Conservation (phyloP, 23 tunicate species). For the Clavelina lepadiformis region DNA sequence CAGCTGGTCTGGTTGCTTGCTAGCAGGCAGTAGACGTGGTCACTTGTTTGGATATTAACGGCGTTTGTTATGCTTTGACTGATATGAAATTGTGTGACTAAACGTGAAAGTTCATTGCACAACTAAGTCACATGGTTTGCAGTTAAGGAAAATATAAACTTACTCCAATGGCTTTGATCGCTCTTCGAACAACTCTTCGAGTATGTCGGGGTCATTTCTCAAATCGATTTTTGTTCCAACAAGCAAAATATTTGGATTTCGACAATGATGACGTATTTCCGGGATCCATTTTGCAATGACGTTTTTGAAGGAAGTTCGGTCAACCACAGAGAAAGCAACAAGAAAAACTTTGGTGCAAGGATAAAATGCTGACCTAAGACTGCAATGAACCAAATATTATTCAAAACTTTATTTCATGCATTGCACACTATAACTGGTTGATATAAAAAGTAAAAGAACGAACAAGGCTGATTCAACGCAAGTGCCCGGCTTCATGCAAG, state of each 20-base stretch:
- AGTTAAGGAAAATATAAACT: background rate
- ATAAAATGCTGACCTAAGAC: background rate
- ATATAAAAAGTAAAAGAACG: too few relatives aligned
- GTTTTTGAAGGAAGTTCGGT: background rate
- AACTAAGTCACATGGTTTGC: background rate
- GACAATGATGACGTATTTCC: slow-evolving; percentile 1
- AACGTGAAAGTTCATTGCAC: background rate
- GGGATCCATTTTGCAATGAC: background rate
- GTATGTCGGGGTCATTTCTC: background rate
- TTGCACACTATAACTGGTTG: too few relatives aligned
- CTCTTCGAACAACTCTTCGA: background rate
- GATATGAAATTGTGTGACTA: background rate
- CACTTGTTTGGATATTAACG: too few relatives aligned
- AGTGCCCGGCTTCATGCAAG: too few relatives aligned
- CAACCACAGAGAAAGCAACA: background rate
- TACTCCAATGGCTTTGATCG: background rate
- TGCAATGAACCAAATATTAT: too few relatives aligned
- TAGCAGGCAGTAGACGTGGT: too few relatives aligned
- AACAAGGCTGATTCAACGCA: too few relatives aligned
- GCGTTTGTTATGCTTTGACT: too few relatives aligned
- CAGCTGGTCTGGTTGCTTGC: too few relatives aligned
- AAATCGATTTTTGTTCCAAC: background rate
- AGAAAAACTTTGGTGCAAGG: background rate
- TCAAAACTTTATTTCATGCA: too few relatives aligned
- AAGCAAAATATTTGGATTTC: background rate